Conservation (phyloP, 1,140 invertebrate genomes). For the Drosophila takahashii region DNA sequence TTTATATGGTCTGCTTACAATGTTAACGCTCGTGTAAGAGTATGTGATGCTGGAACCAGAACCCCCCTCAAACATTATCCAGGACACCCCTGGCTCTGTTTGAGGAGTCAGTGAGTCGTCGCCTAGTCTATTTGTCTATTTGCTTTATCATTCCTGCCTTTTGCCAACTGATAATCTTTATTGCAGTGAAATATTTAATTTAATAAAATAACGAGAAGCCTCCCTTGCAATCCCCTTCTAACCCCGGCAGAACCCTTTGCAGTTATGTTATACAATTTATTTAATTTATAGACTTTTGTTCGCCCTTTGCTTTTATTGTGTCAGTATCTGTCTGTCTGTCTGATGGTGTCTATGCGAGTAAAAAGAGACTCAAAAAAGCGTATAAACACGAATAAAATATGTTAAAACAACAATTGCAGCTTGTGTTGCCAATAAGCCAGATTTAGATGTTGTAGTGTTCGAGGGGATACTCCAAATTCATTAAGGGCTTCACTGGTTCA, state of each 20-base stretch:
- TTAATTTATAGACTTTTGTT: constrained; percentile 73
- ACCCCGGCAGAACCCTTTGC: constrained; percentile 19
- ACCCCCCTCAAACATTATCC: constrained; percentile 29
- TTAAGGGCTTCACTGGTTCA: neutral
- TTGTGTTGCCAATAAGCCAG: constrained; percentile 52
- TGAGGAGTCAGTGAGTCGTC: constrained; percentile 74
- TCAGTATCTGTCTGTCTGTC: constrained; percentile 13
- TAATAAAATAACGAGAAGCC: constrained; percentile 64
- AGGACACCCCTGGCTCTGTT: constrained; percentile 28
- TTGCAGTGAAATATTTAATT: constrained; percentile 81
- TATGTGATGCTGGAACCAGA: constrained; percentile 32
- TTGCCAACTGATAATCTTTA: constrained; percentile 81
- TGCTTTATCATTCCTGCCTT: constrained; percentile 71
- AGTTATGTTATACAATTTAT: constrained; percentile 78
- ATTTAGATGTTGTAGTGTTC: constrained; percentile 23
- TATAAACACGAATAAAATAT: constrained; percentile 81
- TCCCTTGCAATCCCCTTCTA: neutral
- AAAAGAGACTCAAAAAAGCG: constrained; percentile 54
- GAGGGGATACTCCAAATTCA: neutral
- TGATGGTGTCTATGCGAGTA: constrained; percentile 21
- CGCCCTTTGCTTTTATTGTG: constrained; percentile 31
- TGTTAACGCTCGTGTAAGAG: constrained; percentile 78
- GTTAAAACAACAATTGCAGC: constrained; percentile 66
- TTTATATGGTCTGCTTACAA: constrained; percentile 83
- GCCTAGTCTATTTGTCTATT: constrained; percentile 62